phyloP scores from a whole-genome alignment of 2,113 vertebrate species.

The Onychostruthus taczanowskii region DNA sequence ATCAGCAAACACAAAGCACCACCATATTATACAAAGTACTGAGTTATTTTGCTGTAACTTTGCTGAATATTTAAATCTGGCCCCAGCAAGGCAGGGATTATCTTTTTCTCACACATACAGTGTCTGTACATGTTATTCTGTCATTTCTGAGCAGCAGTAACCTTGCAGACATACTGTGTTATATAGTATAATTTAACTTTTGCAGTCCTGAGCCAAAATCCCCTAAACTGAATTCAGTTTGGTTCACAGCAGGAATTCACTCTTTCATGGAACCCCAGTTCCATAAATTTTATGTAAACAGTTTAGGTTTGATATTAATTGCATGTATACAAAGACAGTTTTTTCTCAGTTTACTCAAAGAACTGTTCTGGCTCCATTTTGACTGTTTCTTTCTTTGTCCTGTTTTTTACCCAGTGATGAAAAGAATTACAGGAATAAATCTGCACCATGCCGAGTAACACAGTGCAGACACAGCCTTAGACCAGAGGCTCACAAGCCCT shows the following conservation, averaged over 20 bases:
- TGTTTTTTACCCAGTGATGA: neutral
- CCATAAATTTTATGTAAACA: neutral
- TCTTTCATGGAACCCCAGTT: neutral
- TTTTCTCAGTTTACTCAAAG: neutral
- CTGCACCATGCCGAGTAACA: neutral
- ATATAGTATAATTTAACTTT: neutral
- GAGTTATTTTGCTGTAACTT: neutral
- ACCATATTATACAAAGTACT: neutral
- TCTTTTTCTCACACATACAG: neutral
- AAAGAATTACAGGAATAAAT: conserved; percentile 28
- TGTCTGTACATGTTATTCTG: neutral
- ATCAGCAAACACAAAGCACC: neutral
- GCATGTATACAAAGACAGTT: neutral
- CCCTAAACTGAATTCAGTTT: neutral
- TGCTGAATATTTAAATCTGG: neutral
- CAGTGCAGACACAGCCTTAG: conserved; percentile 5
- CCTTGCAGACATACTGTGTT: neutral
- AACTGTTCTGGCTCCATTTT: neutral
- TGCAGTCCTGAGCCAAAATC: neutral
- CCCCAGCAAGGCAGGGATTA: neutral
- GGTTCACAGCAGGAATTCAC: neutral
- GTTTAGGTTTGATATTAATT: neutral
- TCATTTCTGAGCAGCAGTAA: neutral
- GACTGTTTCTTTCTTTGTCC: neutral
- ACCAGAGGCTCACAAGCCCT: neutral